These are phyloP conservation scores for Physeter macrocephalus DNA, from an alignment of 2,113 vertebrate genomes.

Conservation along the genomic window DNA sequence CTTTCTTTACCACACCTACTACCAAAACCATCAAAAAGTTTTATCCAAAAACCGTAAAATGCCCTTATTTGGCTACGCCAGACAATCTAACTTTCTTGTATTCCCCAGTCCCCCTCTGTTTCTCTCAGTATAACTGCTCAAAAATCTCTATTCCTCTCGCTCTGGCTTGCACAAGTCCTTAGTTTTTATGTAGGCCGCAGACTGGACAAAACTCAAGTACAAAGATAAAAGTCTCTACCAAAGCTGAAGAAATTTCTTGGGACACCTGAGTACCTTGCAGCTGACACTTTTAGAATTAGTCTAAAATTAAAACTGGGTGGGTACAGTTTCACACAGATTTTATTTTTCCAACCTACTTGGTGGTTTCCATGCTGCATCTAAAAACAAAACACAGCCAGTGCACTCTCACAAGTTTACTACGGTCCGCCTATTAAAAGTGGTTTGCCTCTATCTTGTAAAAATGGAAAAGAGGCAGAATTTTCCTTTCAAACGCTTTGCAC, in stretches of 20 bases:
- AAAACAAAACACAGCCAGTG: background rate
- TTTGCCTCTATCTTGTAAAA: background rate
- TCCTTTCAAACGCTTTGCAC: background rate
- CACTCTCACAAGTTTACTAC: too few species aligned
- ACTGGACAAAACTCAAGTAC: background rate
- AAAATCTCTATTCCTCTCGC: background rate
- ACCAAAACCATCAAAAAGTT: background rate
- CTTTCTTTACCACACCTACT: background rate
- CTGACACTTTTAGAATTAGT: background rate
- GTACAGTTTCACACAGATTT: background rate
- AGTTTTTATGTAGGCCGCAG: background rate
- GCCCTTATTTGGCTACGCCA: background rate
- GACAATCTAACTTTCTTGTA: background rate
- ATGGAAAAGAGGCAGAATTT: background rate
- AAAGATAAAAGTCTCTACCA: background rate
- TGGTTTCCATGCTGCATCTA: background rate
- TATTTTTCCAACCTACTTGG: background rate
- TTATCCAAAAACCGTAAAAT: background rate
- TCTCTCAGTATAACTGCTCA: background rate
- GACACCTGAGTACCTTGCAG: background rate
- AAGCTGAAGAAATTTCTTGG: background rate
- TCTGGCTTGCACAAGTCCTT: background rate
- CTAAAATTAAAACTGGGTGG: background rate
- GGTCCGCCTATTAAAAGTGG: background rate
- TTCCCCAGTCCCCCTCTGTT: background rate